Evolutionary conservation across 2,888 invertebrate genomes (phyloP), one percentile per base, ranked within the genome.

Genomic region (Gryllus longicercus): DNA sequence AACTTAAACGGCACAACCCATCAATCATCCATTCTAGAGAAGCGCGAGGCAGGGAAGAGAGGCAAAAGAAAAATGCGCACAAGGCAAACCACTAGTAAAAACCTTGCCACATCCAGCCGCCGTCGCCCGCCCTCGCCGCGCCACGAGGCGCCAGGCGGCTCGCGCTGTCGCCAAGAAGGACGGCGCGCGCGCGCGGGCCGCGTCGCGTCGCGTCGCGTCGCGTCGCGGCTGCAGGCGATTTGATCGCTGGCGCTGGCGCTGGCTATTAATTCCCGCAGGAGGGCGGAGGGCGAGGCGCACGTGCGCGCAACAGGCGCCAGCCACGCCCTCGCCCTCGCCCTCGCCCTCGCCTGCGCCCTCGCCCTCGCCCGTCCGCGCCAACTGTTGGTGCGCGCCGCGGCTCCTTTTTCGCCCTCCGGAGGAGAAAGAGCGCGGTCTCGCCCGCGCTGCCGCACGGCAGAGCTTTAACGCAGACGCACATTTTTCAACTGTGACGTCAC

Each of bases 181-280:
- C 5, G 63, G 63, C 63, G 63, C 3, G 63, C 3, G 63, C 63
- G n/a, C 63, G n/a, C 4, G 38, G 63, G 63, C 63, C 16, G 14
- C 21, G 21, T 63, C 63, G 63, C 63, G 63, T 63, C 63, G 63
- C 63, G 63, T 63, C 63, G 63, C 63, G 63, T n/a, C 63, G 63
- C 63, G 63, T 63, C 63, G 63, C 63, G 63, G 63, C 63, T 63
- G 63, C 63, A 11, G 63, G 3, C 63, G 63, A 63, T 11, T 63
- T 63, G 11, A 63, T n/a, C 63, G 63, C n/a, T 2, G 63, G 12
- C 14, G 14, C 63, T 14, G 63, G 14, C 63, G 63, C 63, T 5
- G 63, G n/a, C n/a, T 18, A 63, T 63, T 63, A 63, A 63, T 63
- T 63, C 63, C 63, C 63, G 16, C 5, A 38, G 38, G 0, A 8